Evolutionary conservation across 2,888 invertebrate genomes (phyloP).

Genomic region (Polietes domitor): DNA sequence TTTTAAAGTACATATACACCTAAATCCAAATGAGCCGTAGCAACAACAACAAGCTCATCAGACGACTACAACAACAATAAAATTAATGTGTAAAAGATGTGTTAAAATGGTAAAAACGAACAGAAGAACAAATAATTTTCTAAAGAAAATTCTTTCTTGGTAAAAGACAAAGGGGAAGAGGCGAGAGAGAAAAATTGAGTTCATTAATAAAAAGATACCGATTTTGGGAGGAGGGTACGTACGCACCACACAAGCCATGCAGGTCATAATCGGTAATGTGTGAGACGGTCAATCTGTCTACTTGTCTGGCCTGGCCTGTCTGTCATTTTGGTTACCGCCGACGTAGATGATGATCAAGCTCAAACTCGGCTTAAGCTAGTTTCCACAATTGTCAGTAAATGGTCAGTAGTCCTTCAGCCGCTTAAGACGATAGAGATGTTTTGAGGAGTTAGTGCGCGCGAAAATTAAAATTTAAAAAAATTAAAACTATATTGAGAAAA

Average conservation of each 20-base stretch:
- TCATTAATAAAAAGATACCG: slow-evolving; percentile 38
- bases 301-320: neutral
- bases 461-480: slow-evolving; percentile 11
- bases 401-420: slow-evolving; percentile 58
- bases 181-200: slow-evolving; percentile 39
- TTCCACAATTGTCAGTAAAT: slow-evolving; percentile 31
- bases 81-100: slow-evolving; percentile 56
- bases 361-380: slow-evolving; percentile 31
- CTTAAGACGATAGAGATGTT: slow-evolving; percentile 36
- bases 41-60: neutral
- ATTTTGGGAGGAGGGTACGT: slow-evolving; percentile 21
- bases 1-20: neutral
- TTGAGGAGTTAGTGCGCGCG: neutral
- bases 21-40: neutral
- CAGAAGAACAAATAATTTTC: slow-evolving; percentile 49
- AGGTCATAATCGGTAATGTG: slow-evolving; percentile 29
- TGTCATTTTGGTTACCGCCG: slow-evolving; percentile 7
- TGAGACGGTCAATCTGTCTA: slow-evolving; percentile 21
- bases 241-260: neutral
- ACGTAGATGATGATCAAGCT: neutral
- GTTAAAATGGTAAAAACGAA: slow-evolving; percentile 22
- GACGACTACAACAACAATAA: neutral
- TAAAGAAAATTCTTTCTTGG: slow-evolving; percentile 44
- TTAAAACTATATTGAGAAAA: neutral
- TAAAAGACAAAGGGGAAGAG: neutral